Percentiles rank a stretch among this genome's conserved stretches.
phyloP scores from a whole-genome alignment of 1,140 invertebrate species.

The Drosophila carrolli region DNA sequence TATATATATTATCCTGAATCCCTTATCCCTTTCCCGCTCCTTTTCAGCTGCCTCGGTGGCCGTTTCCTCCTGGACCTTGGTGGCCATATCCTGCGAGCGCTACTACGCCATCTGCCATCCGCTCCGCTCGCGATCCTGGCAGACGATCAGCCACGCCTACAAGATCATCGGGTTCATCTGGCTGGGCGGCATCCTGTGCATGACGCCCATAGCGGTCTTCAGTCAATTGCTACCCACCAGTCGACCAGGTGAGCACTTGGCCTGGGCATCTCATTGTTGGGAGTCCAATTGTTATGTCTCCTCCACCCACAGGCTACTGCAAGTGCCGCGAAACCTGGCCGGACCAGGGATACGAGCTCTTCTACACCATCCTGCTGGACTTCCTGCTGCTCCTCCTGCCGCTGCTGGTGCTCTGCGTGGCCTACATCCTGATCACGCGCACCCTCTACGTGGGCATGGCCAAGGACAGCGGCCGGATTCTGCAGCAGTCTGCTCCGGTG shows the following conservation, averaged over 20 bases:
- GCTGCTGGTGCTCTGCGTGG: conserved; percentile 90
- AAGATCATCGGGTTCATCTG: conserved; percentile 93
- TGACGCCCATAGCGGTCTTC: conserved; percentile 88
- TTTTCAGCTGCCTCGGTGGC: conserved; percentile 91
- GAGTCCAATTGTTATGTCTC: background rate
- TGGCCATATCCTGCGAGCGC: conserved; percentile 94
- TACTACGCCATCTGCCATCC: conserved; percentile 97
- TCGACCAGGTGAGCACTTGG: conserved; percentile 60
- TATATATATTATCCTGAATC: background rate
- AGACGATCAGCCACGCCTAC: conserved; percentile 95
- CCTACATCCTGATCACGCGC: conserved; percentile 90
- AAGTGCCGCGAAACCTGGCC: conserved; percentile 92
- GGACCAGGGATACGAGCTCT: conserved; percentile 86
- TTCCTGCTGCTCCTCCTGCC: conserved; percentile 90
- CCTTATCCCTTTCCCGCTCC: background rate
- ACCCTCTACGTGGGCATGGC: conserved; percentile 89
- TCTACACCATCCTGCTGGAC: conserved; percentile 91
- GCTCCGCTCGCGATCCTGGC: conserved; percentile 93
- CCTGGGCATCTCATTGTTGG: too few relatives aligned
- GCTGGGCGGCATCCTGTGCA: conserved; percentile 89
- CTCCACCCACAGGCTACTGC: conserved; percentile 68
- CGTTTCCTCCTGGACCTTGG: conserved; percentile 95
- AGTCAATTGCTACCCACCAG: conserved; percentile 87
- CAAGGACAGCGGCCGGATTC: conserved; percentile 32
- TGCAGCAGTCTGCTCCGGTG: conserved; percentile 7